Evolutionary conservation across 2,113 vertebrate genomes (phyloP).

Genomic region (Pipa parva): DNA sequence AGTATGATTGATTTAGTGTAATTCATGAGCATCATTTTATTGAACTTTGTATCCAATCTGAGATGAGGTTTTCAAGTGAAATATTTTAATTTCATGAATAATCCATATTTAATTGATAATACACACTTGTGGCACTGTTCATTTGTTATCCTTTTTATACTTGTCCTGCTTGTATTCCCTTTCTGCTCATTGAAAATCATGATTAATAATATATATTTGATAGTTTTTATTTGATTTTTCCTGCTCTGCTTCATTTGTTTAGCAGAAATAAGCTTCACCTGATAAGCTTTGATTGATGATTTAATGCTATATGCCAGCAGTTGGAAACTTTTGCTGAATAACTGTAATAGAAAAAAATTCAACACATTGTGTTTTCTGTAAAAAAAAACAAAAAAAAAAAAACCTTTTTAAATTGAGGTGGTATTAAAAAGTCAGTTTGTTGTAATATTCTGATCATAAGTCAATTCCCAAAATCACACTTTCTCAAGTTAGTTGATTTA

Average conservation of each 20-base stretch:
- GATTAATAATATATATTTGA: conserved; percentile 6
- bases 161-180: background rate
- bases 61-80: background rate
- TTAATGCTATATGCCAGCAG: background rate
- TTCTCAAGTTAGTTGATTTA: too few relatives aligned
- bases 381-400: too few relatives aligned
- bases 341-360: background rate
- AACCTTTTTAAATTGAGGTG: too few relatives aligned
- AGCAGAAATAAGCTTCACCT: background rate
- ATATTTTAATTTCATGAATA: conserved; percentile 7
- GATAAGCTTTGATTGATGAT: background rate
- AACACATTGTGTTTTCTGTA: too few relatives aligned
- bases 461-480: too few relatives aligned
- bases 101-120: conserved; percentile 14
- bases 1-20: conserved; percentile 20
- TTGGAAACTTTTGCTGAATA: background rate
- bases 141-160: background rate
- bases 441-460: too few relatives aligned
- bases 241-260: conserved; percentile 2
- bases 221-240: conserved; percentile 1
- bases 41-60: conserved; percentile 11
- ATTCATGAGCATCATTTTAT: background rate
- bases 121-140: background rate
- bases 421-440: too few relatives aligned
- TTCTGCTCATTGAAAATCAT: conserved; percentile 2